Evolutionary conservation across 2,888 invertebrate genomes (phyloP).

Genomic region (Cynaeus angustus): DNA sequence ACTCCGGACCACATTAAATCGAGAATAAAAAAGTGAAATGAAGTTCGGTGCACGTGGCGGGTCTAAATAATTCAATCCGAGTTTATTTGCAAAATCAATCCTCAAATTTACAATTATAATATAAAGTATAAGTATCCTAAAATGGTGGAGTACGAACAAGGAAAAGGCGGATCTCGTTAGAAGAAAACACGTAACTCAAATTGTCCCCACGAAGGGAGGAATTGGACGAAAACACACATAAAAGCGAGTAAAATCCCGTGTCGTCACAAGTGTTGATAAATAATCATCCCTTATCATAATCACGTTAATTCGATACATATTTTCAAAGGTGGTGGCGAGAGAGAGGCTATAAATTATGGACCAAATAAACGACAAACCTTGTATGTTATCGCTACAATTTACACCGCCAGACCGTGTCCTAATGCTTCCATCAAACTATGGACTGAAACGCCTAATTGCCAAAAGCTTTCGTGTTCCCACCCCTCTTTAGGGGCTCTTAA

Average conservation of each 20-base stretch:
- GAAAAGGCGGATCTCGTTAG: conserved; percentile 64
- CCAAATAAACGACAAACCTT: conserved; percentile 42
- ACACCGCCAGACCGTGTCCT: conserved; percentile 63
- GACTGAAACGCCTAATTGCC: conserved; percentile 69
- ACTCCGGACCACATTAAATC: conserved; percentile 46
- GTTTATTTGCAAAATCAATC: conserved; percentile 56
- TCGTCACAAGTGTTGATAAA: conserved; percentile 8
- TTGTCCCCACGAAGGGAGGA: conserved; percentile 54
- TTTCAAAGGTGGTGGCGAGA: conserved; percentile 1
- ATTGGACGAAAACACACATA: conserved; percentile 31
- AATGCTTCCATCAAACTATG: conserved; percentile 67
- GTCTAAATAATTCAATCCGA: too few species aligned
- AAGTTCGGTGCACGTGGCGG: too few species aligned
- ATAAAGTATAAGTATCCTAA: conserved; percentile 55
- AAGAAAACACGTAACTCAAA: conserved; percentile 63
- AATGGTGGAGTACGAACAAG: conserved; percentile 59
- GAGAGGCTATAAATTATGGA: conserved; percentile 29
- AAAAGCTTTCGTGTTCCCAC: conserved; percentile 69
- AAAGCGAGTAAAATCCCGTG: conserved; percentile 27
- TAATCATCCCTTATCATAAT: conserved; percentile 37
- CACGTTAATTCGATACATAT: conserved; percentile 23
- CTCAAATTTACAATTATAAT: conserved; percentile 61
- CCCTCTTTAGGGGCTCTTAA: conserved; percentile 67
- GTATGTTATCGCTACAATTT: conserved; percentile 65
- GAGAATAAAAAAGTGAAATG: conserved; percentile 9